Evolutionary conservation across 2,888 invertebrate species (phyloP), one percentile per base, ranked within the genome.

Genomic region (Nycteola revayana): DNA sequence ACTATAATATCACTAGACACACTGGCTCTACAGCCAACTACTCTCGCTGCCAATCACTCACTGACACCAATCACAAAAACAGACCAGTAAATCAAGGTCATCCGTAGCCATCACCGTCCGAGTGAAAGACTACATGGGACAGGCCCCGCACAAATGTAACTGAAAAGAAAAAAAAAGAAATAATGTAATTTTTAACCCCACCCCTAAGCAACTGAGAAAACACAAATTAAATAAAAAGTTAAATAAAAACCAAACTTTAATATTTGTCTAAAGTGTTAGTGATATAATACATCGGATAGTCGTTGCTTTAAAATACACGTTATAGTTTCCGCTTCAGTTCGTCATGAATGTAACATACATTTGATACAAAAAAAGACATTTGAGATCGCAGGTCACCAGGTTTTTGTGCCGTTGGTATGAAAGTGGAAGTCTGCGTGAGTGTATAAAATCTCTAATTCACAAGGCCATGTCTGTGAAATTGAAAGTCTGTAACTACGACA

Each of bases 101-200:
- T 68, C 84, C 77, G 79, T 69, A 75, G 77, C 74, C 84, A 81
- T 86, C 83, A 73, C 82, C 73, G 59, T 59, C 66, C 68, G 62
- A 67, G 71, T 64, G 67, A 75, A 67, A 75, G 60, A 74, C 71
- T 72, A 83, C 69, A 68, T 71, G 68, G 66, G 69, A 42, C 48
- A 50, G 43, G 43, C 50, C 67, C 66, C 75, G 74, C 67, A 65
- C 76, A 77, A 75, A 78, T 53, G 77, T 62, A 83, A 86, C 87
- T 87, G 87, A 79, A 88, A 88, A 88, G 80, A 87, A 83, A 85
- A 83, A 21, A 84, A 82, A 76, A 75, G 73, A 70, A 79, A 74
- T 76, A 75, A 69, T 75, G 65, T 79, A 79, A 60, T 77, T 65
- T 57, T 52, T 42, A 55, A 46, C 61, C 66, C 56, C 62, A 37